A percentile compares a stretch with the other conserved stretches of the same genome.
Conservation (phyloP, 37 sponge, comb jelly and placozoan species). For the Beroe forskalii region DNA sequence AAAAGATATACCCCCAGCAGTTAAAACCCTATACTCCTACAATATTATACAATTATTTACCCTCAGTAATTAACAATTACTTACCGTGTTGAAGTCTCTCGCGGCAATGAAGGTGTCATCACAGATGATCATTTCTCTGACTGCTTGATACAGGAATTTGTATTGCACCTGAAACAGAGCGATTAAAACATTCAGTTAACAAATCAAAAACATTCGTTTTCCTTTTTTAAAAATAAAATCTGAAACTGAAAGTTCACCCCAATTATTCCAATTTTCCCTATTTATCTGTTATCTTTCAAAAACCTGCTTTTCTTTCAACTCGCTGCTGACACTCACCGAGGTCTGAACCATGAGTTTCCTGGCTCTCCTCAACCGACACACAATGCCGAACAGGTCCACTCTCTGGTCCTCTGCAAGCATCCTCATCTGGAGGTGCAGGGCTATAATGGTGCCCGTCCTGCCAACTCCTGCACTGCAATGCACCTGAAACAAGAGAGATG, state of each 20-base stretch:
- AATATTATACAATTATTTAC: too few relatives aligned
- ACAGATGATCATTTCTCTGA: conserved; percentile 29
- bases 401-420: neutral
- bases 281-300: too few relatives aligned
- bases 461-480: conserved; percentile 39
- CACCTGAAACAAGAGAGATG: neutral
- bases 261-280: too few relatives aligned
- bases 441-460: neutral
- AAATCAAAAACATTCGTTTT: too few relatives aligned
- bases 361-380: neutral
- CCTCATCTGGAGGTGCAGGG: conserved; percentile 23
- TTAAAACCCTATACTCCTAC: too few relatives aligned
- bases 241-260: too few relatives aligned
- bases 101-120: conserved; percentile 12
- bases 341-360: conserved; percentile 51
- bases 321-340: neutral
- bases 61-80: too few relatives aligned
- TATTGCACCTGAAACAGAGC: neutral
- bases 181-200: neutral
- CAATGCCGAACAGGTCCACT: conserved; percentile 11
- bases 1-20: too few relatives aligned
- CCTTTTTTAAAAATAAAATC: too few relatives aligned
- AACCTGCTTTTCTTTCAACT: too few relatives aligned
- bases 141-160: conserved; percentile 48
- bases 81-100: conserved; percentile 17